Evolutionary conservation across 2,113 vertebrate species (phyloP), one percentile per base, ranked within the genome.

Genomic region (Neoarius graeffei): DNA sequence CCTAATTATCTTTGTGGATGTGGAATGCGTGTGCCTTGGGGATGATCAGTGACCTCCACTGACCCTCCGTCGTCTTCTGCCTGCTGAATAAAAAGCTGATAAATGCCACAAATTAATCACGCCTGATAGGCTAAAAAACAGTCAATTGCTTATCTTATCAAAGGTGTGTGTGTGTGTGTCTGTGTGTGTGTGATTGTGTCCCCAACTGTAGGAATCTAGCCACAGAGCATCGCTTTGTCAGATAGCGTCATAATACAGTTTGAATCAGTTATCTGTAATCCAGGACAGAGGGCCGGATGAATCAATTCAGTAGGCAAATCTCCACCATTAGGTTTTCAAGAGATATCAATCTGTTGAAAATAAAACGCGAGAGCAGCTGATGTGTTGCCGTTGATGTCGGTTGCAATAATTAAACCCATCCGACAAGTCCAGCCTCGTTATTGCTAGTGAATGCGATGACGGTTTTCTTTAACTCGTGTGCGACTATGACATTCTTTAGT

Each of bases 1-100:
- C 88, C 91, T 94, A 91, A 94, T 94, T 94, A 95, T 88, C 86
- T 89, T 42, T 84, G 73, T 54, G 50, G 67, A 84, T 83, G 89
- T 89, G 82, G 76, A 83, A 86, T 73, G 82, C 88, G 52, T 88
- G 87, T 74, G 23, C 50, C 74, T 62, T 20, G 66, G 86, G 88
- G 84, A 88, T 35, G 81, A 81, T 74, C 57, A 30, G 73, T 77
- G 88, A 89, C 90, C 89, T 88, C 85, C 88, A 84, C 64, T 85
- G 87, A 84, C 81, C 85, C 87, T 76, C 69, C 27, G 23, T 64
- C 80, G 35, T 81, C 77, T 86, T 81, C 83, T 42, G 56, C 67
- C 77, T 87, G 83, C 50, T 82, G 83, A 86, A 88, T 30, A 57
- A 85, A 85, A 83, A 59, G 88, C 88, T 74, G 82, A 88, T 62